These are phyloP conservation scores for Hylaeus volcanicus DNA, from an alignment of 1,140 invertebrate species.

Conservation along the genomic window DNA sequence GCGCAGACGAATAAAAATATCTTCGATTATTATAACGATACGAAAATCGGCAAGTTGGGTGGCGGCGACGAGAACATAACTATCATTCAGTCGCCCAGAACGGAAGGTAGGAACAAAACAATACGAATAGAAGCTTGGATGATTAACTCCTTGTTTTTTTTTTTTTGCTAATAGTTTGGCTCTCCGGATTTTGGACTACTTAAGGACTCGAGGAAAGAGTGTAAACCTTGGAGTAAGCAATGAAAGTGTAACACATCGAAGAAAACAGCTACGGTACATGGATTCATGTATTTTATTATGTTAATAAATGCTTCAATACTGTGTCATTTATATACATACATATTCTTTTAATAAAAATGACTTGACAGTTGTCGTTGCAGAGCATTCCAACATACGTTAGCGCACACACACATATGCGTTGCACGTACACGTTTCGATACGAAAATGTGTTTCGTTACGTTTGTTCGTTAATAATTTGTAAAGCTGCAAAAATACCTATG, in stretches of 20 bases:
- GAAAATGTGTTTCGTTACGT: neutral
- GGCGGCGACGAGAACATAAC: slow-evolving; percentile 66
- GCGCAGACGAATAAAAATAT: slow-evolving; percentile 51
- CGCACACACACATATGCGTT: neutral
- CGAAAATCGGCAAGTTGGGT: slow-evolving; percentile 59
- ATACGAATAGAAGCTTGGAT: neutral
- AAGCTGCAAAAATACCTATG: neutral
- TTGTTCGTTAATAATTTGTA: slow-evolving; percentile 9
- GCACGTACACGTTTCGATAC: neutral
- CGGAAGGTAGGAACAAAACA: slow-evolving; percentile 32
- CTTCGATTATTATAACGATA: slow-evolving; percentile 51
- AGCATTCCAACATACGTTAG: slow-evolving; percentile 8
- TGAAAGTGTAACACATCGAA: neutral
- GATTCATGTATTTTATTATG: slow-evolving; percentile 32
- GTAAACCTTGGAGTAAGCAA: neutral
- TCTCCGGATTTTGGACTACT: slow-evolving; percentile 68
- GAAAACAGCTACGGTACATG: neutral
- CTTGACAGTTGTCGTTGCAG: neutral
- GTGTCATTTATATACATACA: slow-evolving; percentile 11
- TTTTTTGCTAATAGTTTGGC: slow-evolving; percentile 57
- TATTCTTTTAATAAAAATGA: slow-evolving; percentile 6
- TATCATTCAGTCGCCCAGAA: slow-evolving; percentile 53
- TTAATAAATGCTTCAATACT: slow-evolving; percentile 38
- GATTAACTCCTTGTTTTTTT: neutral
- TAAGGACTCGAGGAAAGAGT: slow-evolving; percentile 10